Base-by-base conservation (phyloP, 2,113 vertebrate genomes). In the Cinclus cinclus region DNA sequence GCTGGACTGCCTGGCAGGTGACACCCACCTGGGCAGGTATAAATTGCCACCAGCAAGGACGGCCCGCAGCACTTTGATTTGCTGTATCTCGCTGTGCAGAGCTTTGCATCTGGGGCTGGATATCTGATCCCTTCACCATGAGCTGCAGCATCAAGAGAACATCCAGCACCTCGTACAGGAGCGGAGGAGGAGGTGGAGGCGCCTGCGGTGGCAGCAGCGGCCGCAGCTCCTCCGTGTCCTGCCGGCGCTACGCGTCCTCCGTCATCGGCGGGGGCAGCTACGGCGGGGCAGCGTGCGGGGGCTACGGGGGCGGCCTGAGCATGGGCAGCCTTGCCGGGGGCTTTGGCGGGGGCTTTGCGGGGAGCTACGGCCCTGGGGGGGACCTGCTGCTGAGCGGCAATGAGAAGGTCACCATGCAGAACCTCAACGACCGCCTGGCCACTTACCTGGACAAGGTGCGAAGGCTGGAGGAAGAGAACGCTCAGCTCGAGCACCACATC, bases 341-440 rank as follows among this genome's bases (percentile, higher is more conserved):
- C 82, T 90, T 89, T 2, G 90, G 76, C 4, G 85, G 94, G 0
- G 89, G 77, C 2, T 94, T 79, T 8, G 74, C 7, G 0, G 94
- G 91, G 2, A 68, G 94, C 68, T 95, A 79, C 19, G 63, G 65
- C 22, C 44, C 90, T 2, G 97, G 94, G 2, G 96, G 96, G 11
- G 97, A 97, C 22, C 70, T 84, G 65, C 96, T 98, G 31, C 94
- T 98, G 28, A 41, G 68, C 1, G 50, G 17, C 81, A 83, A 83
- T 6, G 81, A 83, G 68, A 83, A 83, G 58, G 47, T 55, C 30
- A 74, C 83, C 83, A 85, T 86, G 83, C 98, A 27, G 92, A 96
- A 98, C 93, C 97, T 98, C 56, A 98, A 95, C 12, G 97, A 98
- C 62, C 98, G 98, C 87, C 93, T 98, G 96, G 97, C 98, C 2